Base-by-base conservation (phyloP, 2,113 vertebrate species). In the Paedocypris sp. region DNA sequence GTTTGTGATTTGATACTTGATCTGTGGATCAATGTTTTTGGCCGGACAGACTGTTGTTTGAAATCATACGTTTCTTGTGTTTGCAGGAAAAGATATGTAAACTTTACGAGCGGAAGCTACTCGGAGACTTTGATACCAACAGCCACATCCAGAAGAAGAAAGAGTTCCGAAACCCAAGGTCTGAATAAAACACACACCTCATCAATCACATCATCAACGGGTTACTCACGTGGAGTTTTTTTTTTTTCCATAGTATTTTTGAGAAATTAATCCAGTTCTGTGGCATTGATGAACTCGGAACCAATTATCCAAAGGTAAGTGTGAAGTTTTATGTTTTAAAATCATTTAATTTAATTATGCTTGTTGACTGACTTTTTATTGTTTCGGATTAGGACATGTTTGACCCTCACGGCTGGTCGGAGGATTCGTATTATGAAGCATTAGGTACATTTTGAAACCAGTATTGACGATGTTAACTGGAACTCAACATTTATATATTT, bases 191-290 rank as follows among this genome's bases (percentile, higher is more conserved):
- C 15, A 41, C 35, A 18, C 4, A 15, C 13, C 25, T 11, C 38
- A 28, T 18, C 38, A 42, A 26, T 42, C 25, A 41, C 29, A 29
- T 19, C 13, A 3, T 39, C 1, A 42, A 19, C 39, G 12, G 7
- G 2, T 6, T 57, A 22, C 42, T 12, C 18, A 50, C 43, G 48
- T 52, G 41, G n/a, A n/a, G 13, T 10, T 60, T 15, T 62, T 28
- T 72, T 43, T 63, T 54, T 39, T 48, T 71, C 79, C 83, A 41
- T 71, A 99, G 95, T 75, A 99, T 99, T 77, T 99, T 97, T 25
- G 95, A 99, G 74, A 99, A 99, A 66, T 86, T 99, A 57, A 99
- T 99, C 76, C 95, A 99, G 82, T 99, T 89, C 75, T 98, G 95
- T 70, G 79, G 89, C 1, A 99, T 99, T 15, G 95, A 99, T 52